phyloP scores from a whole-genome alignment of 2,797 vertebrate species.

The Hapalemur alaotrensis region DNA sequence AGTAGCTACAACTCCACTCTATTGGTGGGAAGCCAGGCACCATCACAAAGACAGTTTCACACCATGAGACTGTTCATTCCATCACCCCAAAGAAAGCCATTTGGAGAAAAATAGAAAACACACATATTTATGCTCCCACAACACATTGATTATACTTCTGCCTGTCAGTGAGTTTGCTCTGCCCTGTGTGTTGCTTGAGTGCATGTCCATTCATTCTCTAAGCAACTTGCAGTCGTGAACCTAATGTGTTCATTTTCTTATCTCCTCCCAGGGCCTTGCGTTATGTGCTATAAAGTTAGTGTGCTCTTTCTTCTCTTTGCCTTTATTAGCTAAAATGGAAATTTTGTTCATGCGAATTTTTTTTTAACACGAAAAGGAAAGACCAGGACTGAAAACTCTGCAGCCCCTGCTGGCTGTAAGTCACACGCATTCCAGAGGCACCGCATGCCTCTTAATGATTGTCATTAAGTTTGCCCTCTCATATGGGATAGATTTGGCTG shows the following conservation, averaged over 20 bases:
- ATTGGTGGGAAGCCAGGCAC: not conserved
- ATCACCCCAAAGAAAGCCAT: slow-evolving; percentile 31
- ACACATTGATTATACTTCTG: not conserved
- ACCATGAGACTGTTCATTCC: slow-evolving; percentile 26
- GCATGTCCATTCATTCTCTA: not conserved
- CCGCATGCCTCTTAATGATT: slow-evolving; percentile 66
- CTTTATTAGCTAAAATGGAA: slow-evolving; percentile 73
- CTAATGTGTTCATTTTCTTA: not conserved
- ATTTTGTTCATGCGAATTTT: slow-evolving; percentile 54
- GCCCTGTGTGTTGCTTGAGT: not conserved
- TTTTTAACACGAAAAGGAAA: slow-evolving; percentile 69
- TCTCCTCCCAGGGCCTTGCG: not conserved
- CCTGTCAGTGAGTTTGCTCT: not conserved
- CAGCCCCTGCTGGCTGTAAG: slow-evolving; percentile 64
- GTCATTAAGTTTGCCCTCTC: slow-evolving; percentile 72
- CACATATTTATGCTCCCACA: not conserved
- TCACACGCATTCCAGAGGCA: slow-evolving; percentile 48
- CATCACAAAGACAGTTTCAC: slow-evolving; percentile 36
- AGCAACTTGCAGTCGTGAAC: not conserved
- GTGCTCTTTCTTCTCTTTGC: slow-evolving; percentile 47
- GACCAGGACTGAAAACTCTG: not conserved
- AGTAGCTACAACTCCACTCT: not conserved
- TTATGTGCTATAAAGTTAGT: not conserved
- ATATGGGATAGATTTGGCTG: slow-evolving; percentile 80
- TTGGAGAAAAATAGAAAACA: not conserved